Percentiles rank a stretch among this genome's conserved stretches.
phyloP scores from a whole-genome alignment of 2,113 vertebrate species.

The Capreolus pygargus region DNA sequence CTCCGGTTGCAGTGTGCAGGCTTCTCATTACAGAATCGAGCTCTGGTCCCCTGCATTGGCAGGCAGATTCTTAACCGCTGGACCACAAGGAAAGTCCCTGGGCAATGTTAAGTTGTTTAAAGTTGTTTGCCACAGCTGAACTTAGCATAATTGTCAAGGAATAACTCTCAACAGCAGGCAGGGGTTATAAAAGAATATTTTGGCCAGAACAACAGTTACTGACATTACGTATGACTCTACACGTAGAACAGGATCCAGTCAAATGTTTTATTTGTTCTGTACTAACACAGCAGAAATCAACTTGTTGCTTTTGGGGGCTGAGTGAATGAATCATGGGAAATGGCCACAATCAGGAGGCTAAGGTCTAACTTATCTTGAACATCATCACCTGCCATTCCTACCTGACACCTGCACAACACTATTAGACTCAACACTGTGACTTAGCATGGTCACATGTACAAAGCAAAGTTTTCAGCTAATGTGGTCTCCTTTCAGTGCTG shows the following conservation, averaged over 20 bases:
- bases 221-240: not conserved
- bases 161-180: not conserved
- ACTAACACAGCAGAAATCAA: not conserved
- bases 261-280: not conserved
- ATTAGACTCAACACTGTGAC: not conserved
- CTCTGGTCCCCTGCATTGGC: not conserved
- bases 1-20: not conserved
- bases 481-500: not conserved
- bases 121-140: not conserved
- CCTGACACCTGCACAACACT: not conserved
- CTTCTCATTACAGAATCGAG: not conserved
- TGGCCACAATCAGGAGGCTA: not conserved
- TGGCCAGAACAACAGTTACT: not conserved
- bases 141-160: not conserved
- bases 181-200: not conserved
- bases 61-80: not conserved
- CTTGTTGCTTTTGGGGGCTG: not conserved
- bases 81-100: not conserved
- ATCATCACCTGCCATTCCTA: not conserved
- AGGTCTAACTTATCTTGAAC: not conserved
- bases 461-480: not conserved
- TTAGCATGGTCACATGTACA: not conserved
- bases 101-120: not conserved
- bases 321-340: not conserved
- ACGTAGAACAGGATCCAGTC: not conserved